Percentiles rank a stretch among this genome's conserved stretches.
Conservation (phyloP, 1,140 invertebrate genomes). For the Drosophila takahashii region DNA sequence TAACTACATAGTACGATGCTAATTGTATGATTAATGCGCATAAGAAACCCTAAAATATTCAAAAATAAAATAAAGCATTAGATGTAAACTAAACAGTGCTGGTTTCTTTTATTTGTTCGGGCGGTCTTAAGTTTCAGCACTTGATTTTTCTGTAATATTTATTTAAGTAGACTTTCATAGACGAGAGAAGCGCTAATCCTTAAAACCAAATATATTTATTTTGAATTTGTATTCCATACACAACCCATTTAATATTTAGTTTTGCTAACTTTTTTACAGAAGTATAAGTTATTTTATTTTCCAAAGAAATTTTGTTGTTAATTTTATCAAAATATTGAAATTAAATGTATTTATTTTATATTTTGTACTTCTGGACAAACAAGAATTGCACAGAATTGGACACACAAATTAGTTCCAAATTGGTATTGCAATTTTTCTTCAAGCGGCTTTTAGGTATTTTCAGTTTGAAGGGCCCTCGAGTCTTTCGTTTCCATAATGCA, state of each 20-base stretch:
- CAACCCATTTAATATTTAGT: too few relatives aligned
- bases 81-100: conserved; percentile 61
- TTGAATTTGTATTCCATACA: too few relatives aligned
- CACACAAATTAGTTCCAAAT: background rate
- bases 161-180: too few relatives aligned
- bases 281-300: too few relatives aligned
- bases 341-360: too few relatives aligned
- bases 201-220: too few relatives aligned
- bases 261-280: too few relatives aligned
- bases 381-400: too few relatives aligned
- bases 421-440: background rate
- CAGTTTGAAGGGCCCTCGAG: conserved; percentile 11
- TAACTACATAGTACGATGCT: conserved; percentile 72
- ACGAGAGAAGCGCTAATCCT: too few relatives aligned
- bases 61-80: conserved; percentile 79
- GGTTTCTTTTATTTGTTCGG: conserved; percentile 15
- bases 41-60: conserved; percentile 74
- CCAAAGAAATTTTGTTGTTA: too few relatives aligned
- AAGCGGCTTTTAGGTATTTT: conserved; percentile 19
- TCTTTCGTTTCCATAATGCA: conserved; percentile 3
- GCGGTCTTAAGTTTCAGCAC: background rate
- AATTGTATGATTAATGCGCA: conserved; percentile 70
- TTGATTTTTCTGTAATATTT: background rate
- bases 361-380: background rate
- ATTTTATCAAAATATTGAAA: too few relatives aligned